Percentiles rank a stretch among this genome's conserved stretches.
These are phyloP conservation scores for Hemistola chrysoprasaria DNA, from an alignment of 2,888 invertebrate genomes.

Conservation along the genomic window DNA sequence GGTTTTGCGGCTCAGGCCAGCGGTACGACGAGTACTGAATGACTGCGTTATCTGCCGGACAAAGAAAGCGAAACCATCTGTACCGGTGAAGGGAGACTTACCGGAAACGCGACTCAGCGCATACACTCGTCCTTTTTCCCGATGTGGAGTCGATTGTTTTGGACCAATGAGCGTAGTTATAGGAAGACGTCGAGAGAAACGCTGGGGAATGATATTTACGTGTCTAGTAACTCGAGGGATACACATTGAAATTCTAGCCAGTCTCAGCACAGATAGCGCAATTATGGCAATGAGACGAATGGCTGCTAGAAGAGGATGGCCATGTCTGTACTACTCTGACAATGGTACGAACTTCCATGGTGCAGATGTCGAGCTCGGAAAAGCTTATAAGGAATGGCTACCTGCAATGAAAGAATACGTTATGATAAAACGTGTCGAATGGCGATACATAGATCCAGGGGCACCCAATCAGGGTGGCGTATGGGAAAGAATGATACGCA, in stretches of 20 bases:
- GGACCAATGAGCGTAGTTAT: not conserved
- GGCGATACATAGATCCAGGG: too few species aligned
- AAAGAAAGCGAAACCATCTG: not conserved
- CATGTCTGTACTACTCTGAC: too few species aligned
- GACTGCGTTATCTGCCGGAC: not conserved
- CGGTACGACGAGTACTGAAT: not conserved
- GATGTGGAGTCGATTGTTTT: not conserved
- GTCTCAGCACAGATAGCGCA: too few species aligned
- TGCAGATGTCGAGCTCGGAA: too few species aligned
- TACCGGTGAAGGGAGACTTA: not conserved
- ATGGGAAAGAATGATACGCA: too few species aligned
- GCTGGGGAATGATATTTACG: not conserved
- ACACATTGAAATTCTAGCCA: not conserved
- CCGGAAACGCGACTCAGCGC: not conserved
- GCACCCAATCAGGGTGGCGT: too few species aligned
- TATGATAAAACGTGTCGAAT: too few species aligned
- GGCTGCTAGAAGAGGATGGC: too few species aligned
- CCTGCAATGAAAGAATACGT: too few species aligned
- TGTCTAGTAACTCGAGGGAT: not conserved
- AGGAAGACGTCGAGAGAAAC: not conserved
- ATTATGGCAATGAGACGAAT: too few species aligned
- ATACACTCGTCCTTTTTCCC: not conserved
- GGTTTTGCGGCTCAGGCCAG: not conserved
- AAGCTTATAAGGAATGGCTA: too few species aligned
- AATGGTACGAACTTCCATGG: too few species aligned